Base-by-base conservation (phyloP, 2,888 invertebrate species). In the Leucophenga montana region DNA sequence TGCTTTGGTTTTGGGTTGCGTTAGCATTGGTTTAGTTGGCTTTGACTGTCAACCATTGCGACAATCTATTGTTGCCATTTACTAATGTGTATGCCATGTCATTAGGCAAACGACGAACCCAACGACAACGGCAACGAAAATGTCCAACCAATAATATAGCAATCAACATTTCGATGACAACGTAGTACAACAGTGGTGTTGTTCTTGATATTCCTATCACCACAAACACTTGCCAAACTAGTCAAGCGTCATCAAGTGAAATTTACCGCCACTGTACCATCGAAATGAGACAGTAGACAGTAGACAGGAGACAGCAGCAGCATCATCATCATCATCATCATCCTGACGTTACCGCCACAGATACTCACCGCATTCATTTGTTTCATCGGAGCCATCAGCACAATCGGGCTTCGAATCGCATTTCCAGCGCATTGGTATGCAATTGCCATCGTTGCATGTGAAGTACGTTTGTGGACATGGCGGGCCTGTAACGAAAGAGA, bases 331-430 rank as follows among this genome's bases (percentile, higher is more conserved):
- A 50, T 50, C 18, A 57, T 57, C 31, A 61, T 46, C 18, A 4
- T 64, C 27, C 39, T 48, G 62, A 14, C 18, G 20, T 31, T 54
- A 18, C 16, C 18, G 20, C 11, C 11, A 54, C 18, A 54, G 46
- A 48, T 67, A 85, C 88, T 89, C 86, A 90, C 90, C 88, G 85
- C 92, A 92, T 73, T 90, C 90, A 70, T 85, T 85, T 70, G 90
- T 89, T 87, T 92, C 92, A 85, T 92, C 92, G 70, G 91, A 91
- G 69, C 90, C 90, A 86, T 92, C 92, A 69, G 88, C 88, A 83
- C 92, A 92, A 83, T 92, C 92, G 39, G 86, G 85, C 70, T 90
- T 89, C 48, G 90, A 89, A 86, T 92, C 92, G 84, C 92, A 92
- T 79, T 89, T 90, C 90, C 91, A 91, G 71, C 89, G 88, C 78